Conservation (phyloP, 92 coral and sea anemone species). For the Chrysogorgia sp. region DNA sequence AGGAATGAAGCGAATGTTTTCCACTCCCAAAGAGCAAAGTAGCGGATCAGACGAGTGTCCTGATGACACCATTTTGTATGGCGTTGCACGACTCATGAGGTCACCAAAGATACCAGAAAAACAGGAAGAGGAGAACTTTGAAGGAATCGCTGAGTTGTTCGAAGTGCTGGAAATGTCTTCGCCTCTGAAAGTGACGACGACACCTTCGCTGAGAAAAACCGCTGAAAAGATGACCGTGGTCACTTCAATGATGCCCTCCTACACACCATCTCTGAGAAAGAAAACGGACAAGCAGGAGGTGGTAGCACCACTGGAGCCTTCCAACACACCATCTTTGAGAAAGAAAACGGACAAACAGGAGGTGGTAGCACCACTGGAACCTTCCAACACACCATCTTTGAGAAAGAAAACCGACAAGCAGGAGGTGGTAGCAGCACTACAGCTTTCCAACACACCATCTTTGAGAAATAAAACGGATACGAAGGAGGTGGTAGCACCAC, state of each 20-base stretch:
- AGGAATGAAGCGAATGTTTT: slow-evolving; percentile 70
- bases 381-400: slow-evolving; percentile 28
- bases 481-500: background rate
- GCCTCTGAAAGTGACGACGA: slow-evolving; percentile 33
- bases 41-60: slow-evolving; percentile 3
- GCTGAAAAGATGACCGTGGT: slow-evolving; percentile 4
- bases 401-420: slow-evolving; percentile 23
- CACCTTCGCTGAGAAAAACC: slow-evolving; percentile 68
- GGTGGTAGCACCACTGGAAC: slow-evolving; percentile 21
- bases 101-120: slow-evolving; percentile 39
- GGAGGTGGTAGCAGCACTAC: slow-evolving; percentile 22
- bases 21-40: slow-evolving; percentile 53
- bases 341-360: slow-evolving; percentile 7
- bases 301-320: slow-evolving; percentile 44
- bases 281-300: slow-evolving; percentile 18
- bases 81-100: slow-evolving; percentile 49
- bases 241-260: slow-evolving; percentile 32
- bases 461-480: background rate
- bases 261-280: slow-evolving; percentile 24
- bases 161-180: slow-evolving; percentile 39
- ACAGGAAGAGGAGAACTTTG: slow-evolving; percentile 31
- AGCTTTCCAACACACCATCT: slow-evolving; percentile 19
- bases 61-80: slow-evolving; percentile 36
- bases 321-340: slow-evolving; percentile 69
- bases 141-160: slow-evolving; percentile 53